Evolutionary conservation across 2,113 vertebrate genomes (phyloP).

Genomic region (Phalacrocorax carbo): DNA sequence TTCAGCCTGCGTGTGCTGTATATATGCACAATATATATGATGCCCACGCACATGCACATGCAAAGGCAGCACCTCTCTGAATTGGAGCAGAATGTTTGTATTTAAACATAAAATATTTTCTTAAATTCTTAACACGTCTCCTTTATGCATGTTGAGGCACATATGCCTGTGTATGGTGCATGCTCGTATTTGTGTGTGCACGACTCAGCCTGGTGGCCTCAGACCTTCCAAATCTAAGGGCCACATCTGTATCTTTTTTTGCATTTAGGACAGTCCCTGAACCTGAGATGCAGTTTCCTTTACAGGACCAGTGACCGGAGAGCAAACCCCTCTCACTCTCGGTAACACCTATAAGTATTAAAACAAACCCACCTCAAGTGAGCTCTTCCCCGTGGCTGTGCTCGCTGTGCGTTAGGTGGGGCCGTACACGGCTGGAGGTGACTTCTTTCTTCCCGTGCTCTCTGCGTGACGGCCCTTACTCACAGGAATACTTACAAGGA

Average conservation of each 20-base stretch:
- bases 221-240: background rate
- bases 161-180: fast-evolving
- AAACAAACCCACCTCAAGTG: background rate
- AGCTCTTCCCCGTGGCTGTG: background rate
- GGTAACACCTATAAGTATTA: background rate
- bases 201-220: background rate
- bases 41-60: fast-evolving
- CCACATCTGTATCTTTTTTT: background rate
- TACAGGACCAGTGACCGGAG: background rate
- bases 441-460: background rate
- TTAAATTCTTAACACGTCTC: fast-evolving
- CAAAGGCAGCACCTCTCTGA: background rate
- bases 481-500: background rate
- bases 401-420: background rate
- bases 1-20: background rate
- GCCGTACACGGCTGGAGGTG: background rate
- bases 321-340: background rate
- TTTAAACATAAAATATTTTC: background rate
- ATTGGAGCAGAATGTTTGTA: background rate
- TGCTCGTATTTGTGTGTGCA: fast-evolving
- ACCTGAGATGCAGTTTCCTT: background rate
- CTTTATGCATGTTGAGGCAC: background rate
- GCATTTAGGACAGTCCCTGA: background rate
- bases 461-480: fast-evolving
- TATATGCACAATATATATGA: background rate